Evolutionary conservation across 2,113 vertebrate genomes (phyloP).

Genomic region (Limanda limanda): DNA sequence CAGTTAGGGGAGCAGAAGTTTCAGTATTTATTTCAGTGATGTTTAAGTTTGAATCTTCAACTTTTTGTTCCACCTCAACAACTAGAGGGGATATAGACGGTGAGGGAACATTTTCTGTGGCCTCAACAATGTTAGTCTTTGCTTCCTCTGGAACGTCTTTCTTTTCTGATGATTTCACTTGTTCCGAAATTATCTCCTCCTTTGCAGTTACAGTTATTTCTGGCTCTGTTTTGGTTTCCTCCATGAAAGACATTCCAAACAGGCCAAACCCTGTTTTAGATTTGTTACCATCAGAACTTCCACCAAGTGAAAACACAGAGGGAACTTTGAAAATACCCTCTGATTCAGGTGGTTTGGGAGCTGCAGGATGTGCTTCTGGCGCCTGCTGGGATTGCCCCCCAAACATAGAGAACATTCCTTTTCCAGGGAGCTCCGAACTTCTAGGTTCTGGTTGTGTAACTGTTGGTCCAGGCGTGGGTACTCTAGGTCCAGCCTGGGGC

Average conservation of each 20-base stretch:
- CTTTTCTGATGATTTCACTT: slow-evolving; percentile 17
- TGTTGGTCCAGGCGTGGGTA: slow-evolving; percentile 34
- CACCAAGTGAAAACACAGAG: slow-evolving; percentile 84
- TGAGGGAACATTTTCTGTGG: slow-evolving; percentile 3
- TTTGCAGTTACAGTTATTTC: slow-evolving; percentile 34
- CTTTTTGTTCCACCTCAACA: slow-evolving; percentile 21
- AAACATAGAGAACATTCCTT: slow-evolving; percentile 78
- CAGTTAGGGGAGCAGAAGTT: not conserved
- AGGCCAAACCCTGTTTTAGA: slow-evolving; percentile 85
- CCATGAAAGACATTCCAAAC: slow-evolving; percentile 86
- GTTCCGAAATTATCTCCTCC: slow-evolving; percentile 9
- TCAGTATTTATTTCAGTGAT: slow-evolving; percentile 8
- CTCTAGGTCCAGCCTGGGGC: slow-evolving; percentile 45
- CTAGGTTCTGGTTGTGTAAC: slow-evolving; percentile 44
- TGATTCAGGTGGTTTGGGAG: slow-evolving; percentile 68
- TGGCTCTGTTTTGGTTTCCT: slow-evolving; percentile 82
- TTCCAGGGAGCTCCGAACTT: slow-evolving; percentile 64
- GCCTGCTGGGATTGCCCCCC: slow-evolving; percentile 66
- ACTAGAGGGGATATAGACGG: slow-evolving; percentile 1
- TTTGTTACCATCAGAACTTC: slow-evolving; percentile 76
- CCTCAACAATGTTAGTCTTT: slow-evolving; percentile 9
- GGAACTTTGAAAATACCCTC: slow-evolving; percentile 86
- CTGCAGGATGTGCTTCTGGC: slow-evolving; percentile 32
- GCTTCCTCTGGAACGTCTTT: slow-evolving; percentile 9
- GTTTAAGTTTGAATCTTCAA: slow-evolving; percentile 27